These are phyloP conservation scores for Mobula hypostoma DNA, from an alignment of 2,113 vertebrate genomes.

Conservation along the genomic window DNA sequence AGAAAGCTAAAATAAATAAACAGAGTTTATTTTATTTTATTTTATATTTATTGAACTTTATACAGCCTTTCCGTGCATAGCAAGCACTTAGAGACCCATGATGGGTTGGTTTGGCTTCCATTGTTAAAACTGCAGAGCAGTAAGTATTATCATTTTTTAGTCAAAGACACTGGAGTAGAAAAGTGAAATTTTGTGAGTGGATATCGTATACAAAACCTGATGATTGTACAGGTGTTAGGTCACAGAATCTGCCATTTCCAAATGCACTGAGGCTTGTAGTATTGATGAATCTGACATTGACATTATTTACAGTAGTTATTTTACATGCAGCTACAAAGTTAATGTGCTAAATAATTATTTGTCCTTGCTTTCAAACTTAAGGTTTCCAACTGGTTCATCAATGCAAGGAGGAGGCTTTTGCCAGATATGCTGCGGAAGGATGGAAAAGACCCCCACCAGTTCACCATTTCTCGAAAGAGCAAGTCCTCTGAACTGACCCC, in stretches of 20 bases:
- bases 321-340: neutral
- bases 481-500: constrained; percentile 48
- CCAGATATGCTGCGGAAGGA: constrained; percentile 88
- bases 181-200: neutral
- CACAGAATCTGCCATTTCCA: neutral
- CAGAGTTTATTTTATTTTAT: too few relatives aligned
- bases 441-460: constrained; percentile 87
- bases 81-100: neutral
- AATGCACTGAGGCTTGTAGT: neutral
- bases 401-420: constrained; percentile 80
- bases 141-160: neutral
- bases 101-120: neutral
- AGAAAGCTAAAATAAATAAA: too few relatives aligned
- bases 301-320: neutral
- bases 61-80: neutral
- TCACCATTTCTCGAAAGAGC: constrained; percentile 80
- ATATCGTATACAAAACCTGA: neutral
- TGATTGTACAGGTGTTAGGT: neutral
- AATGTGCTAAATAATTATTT: constrained; percentile 33
- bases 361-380: constrained; percentile 45
- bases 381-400: constrained; percentile 99
- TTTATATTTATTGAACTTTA: too few relatives aligned
- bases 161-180: neutral
- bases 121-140: neutral
- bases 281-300: neutral